Evolutionary conservation across 1,140 invertebrate genomes (phyloP), one percentile per base, ranked within the genome.

Genomic region (Phymastichus coffea): DNA sequence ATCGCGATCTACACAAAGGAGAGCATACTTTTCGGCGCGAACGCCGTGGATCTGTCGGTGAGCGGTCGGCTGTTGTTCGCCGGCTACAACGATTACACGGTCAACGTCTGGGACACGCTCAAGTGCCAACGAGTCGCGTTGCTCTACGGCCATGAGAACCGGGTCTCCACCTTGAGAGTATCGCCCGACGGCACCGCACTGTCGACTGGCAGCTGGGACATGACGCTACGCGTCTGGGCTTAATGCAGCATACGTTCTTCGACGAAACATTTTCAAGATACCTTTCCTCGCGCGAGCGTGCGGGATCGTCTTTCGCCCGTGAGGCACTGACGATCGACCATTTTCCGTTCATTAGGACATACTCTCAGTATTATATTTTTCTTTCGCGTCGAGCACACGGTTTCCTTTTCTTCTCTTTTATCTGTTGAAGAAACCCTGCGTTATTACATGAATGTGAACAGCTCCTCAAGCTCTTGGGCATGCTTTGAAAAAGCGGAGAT

Each of bases 71-170:
- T 99, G 48, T 82, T 99, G 63, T 99, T 99, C 83, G 96, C 96
- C 63, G 98, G 97, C 46, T 99, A 99, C 82, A 97, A 97, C 79
- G 98, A 99, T 81, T 98, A 99, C 77, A 98, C 95, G 17, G 92
- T 99, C 20, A 96, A 98, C 81, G 90, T 98, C 14, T 99, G 98
- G 98, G 98, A 99, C 81, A 94, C 95, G 15, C 79, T 99, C 26
- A 99, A 99, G 74, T 96, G 90, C 73, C 86, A 87, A 49, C 84
- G 98, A 55, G 88, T 98, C 14, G 90, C 90, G 71, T 87, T 98
- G 57, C 82, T 99, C 22, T 98, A 97, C 75, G 97, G 96, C 1
- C 98, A 99, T 80, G 98, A 99, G 81, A 99, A 99, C 80, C 84
- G 96, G 69, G 94, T 99, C 19, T 94, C 94, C 54, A 95, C 92